A percentile compares a stretch with the other conserved stretches of the same genome.
These are phyloP conservation scores for Nymphalis io DNA, from an alignment of 1,140 invertebrate species.

Conservation along the genomic window DNA sequence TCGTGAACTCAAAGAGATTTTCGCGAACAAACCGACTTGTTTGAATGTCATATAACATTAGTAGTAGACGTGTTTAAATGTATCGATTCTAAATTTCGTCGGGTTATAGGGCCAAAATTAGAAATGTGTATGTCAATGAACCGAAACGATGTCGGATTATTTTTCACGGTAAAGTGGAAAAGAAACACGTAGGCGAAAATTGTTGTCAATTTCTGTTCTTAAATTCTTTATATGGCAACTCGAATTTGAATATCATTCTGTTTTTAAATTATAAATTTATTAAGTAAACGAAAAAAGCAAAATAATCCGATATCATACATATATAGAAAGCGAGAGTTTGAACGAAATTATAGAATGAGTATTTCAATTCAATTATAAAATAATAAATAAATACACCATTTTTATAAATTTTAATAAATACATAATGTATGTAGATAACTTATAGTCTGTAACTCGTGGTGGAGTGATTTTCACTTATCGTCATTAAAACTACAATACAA, in stretches of 20 bases:
- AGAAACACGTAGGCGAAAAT: constrained; percentile 25
- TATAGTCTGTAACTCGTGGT: too few species aligned
- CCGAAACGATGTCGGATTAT: constrained; percentile 30
- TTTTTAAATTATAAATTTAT: not conserved
- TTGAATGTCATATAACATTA: constrained; percentile 2
- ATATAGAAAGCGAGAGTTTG: too few species aligned
- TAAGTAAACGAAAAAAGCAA: too few species aligned
- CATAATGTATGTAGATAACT: too few species aligned
- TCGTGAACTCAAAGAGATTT: constrained; percentile 32
- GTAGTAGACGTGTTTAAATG: not conserved
- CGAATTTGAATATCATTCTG: not conserved
- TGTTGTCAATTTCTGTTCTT: constrained; percentile 6
- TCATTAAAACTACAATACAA: not conserved
- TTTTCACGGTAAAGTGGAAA: constrained; percentile 32
- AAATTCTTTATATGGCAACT: not conserved
- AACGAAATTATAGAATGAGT: too few species aligned
- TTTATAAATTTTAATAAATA: too few species aligned
- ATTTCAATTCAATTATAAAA: too few species aligned
- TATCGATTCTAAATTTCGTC: constrained; percentile 10
- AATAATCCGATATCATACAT: too few species aligned
- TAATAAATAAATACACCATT: too few species aligned
- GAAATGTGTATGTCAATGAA: constrained; percentile 37
- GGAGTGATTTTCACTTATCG: not conserved
- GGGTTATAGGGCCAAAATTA: constrained; percentile 34
- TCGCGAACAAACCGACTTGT: constrained; percentile 25